These are phyloP conservation scores for Halictus quadricinctus DNA, from an alignment of 2,888 invertebrate species.

Conservation along the genomic window DNA sequence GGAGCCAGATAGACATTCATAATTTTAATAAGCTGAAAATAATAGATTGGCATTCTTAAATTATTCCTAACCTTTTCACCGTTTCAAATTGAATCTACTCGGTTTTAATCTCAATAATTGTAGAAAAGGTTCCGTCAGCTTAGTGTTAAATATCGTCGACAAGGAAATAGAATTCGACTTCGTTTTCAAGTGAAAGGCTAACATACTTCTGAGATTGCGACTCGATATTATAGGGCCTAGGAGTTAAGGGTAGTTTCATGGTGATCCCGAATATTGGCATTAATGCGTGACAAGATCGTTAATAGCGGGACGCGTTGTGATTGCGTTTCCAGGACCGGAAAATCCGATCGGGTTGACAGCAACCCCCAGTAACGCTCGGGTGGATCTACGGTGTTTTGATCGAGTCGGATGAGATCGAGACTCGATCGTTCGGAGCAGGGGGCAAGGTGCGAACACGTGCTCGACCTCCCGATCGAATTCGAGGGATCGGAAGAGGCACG, in stretches of 20 bases:
- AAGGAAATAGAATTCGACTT: not conserved
- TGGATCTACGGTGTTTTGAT: constrained; percentile 1
- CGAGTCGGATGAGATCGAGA: not conserved
- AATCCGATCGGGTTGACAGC: not conserved
- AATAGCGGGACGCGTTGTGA: not conserved
- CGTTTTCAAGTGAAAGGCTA: not conserved
- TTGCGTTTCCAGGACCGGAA: not conserved
- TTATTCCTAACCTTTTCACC: not conserved
- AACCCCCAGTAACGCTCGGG: not conserved
- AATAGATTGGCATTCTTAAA: not conserved
- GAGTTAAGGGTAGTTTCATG: not conserved
- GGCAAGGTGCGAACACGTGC: constrained; percentile 24
- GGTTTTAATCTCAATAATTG: not conserved
- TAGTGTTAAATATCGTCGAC: not conserved
- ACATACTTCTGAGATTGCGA: not conserved
- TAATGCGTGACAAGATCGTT: not conserved
- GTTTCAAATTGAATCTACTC: not conserved
- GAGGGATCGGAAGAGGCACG: constrained; percentile 24
- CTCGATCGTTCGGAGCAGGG: not conserved
- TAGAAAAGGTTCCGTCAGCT: not conserved
- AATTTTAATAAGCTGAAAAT: not conserved
- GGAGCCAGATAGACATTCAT: not conserved
- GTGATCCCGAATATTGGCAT: not conserved
- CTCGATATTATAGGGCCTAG: not conserved
- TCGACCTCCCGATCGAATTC: constrained; percentile 25